phyloP scores from a whole-genome alignment of 1,140 invertebrate genomes.

The Protaetia brevitarsis region DNA sequence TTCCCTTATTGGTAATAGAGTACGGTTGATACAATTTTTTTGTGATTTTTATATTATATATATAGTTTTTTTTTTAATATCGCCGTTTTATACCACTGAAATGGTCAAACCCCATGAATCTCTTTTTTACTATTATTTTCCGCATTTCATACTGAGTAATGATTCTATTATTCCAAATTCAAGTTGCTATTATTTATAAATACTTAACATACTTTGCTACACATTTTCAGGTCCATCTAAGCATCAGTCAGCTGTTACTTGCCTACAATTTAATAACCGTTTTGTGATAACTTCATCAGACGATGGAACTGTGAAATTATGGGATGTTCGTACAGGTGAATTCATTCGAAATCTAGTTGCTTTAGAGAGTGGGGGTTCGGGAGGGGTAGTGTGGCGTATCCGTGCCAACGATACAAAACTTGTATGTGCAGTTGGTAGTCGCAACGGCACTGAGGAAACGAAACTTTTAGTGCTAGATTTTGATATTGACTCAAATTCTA shows the following conservation, averaged over 20 bases:
- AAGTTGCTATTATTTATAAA: too few species aligned
- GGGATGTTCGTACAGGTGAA: constrained; percentile 94
- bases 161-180: too few species aligned
- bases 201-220: not conserved
- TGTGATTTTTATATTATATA: too few species aligned
- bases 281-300: constrained; percentile 99
- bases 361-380: constrained; percentile 90
- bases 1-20: too few species aligned
- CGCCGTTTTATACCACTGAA: too few species aligned
- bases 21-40: too few species aligned
- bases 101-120: too few species aligned
- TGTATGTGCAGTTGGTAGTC: constrained; percentile 95
- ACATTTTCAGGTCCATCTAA: constrained; percentile 85
- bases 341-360: constrained; percentile 95
- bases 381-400: constrained; percentile 98
- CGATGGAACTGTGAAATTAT: constrained; percentile 98
- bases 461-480: constrained; percentile 97
- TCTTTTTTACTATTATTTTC: too few species aligned
- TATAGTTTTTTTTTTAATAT: too few species aligned
- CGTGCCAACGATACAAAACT: constrained; percentile 93
- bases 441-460: constrained; percentile 98
- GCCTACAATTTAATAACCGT: constrained; percentile 94
- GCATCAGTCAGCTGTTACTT: constrained; percentile 97
- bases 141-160: too few species aligned
- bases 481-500: constrained; percentile 66